Conservation (phyloP, 2,888 invertebrate genomes). For the Listrodromus nycthemerus region DNA sequence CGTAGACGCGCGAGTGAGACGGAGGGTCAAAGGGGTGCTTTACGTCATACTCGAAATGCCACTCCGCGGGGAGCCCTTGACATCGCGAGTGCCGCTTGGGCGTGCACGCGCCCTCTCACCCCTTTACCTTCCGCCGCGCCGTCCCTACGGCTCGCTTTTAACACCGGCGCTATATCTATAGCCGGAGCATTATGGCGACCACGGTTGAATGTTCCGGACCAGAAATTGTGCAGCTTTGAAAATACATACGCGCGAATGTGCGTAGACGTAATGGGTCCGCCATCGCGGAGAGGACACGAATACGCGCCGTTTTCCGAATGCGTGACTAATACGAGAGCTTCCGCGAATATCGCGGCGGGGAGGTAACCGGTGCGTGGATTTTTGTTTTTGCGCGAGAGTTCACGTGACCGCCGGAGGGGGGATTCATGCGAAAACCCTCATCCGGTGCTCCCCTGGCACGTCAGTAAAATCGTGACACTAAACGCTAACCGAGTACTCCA, state of each 20-base stretch:
- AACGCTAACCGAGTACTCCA: not conserved
- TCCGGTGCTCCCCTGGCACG: conserved; percentile 4
- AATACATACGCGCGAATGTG: conserved; percentile 26
- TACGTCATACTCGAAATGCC: conserved; percentile 68
- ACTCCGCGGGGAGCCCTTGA: conserved; percentile 63
- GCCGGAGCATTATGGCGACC: conserved; percentile 10
- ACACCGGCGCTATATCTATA: not conserved
- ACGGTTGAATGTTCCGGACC: conserved; percentile 8
- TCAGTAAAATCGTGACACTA: conserved; percentile 26
- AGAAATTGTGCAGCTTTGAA: conserved; percentile 28
- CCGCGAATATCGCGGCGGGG: conserved; percentile 19
- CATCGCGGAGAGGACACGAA: conserved; percentile 47
- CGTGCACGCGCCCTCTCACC: conserved; percentile 42
- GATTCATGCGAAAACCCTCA: conserved; percentile 37
- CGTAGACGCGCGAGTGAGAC: conserved; percentile 27
- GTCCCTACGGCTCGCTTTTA: conserved; percentile 5
- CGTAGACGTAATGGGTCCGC: conserved; percentile 26
- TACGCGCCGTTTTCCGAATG: conserved; percentile 44
- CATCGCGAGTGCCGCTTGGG: conserved; percentile 67
- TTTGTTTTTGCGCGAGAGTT: conserved; percentile 38
- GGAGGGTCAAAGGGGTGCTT: conserved; percentile 62
- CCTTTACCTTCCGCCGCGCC: conserved; percentile 27
- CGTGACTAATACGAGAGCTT: conserved; percentile 43
- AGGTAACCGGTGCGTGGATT: conserved; percentile 35
- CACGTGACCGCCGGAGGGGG: conserved; percentile 30